These are phyloP conservation scores for Gopherus evgoodei DNA, from an alignment of 2,113 vertebrate genomes.

Conservation along the genomic window DNA sequence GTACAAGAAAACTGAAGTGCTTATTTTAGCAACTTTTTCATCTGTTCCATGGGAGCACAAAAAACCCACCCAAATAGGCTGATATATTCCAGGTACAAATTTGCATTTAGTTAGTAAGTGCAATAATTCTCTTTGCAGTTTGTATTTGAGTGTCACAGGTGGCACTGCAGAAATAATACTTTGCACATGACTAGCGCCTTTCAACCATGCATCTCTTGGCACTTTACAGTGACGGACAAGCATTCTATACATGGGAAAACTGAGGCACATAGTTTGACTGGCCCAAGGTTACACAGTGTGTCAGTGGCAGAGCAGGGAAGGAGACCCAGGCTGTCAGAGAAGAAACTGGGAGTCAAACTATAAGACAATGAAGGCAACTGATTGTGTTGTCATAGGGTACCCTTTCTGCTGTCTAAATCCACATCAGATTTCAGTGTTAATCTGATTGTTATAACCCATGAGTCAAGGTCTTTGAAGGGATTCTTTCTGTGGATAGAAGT, in stretches of 20 bases:
- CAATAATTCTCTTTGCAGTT: neutral
- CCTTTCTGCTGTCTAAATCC: neutral
- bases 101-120: neutral
- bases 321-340: neutral
- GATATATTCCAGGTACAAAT: neutral
- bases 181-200: neutral
- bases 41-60: neutral
- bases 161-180: neutral
- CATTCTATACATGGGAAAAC: neutral
- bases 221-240: neutral
- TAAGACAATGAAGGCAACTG: neutral
- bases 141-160: neutral
- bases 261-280: neutral
- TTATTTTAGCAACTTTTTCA: neutral
- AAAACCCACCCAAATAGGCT: neutral
- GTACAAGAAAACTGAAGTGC: neutral
- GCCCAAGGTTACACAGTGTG: neutral
- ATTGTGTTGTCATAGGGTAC: neutral
- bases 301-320: neutral
- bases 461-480: neutral
- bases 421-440: neutral
- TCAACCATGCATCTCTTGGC: neutral
- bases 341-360: neutral
- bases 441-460: neutral
- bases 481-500: neutral